Conservation (phyloP, 2,113 vertebrate species). For the Oncorhynchus keta region DNA sequence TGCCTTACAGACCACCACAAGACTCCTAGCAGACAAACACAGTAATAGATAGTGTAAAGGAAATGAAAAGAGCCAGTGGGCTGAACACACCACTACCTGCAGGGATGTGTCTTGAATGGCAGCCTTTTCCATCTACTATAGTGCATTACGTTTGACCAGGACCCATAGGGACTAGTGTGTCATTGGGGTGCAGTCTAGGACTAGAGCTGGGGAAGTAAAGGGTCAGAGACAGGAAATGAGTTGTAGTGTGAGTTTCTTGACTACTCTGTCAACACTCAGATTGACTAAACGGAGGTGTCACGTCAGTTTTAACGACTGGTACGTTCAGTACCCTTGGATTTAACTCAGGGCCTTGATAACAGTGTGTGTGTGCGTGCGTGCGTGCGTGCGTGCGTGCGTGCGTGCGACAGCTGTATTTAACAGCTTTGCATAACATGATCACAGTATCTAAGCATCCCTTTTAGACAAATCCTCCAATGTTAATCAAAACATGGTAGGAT, state of each 20-base stretch:
- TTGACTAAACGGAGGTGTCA: too few species aligned
- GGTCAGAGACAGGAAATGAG: background rate
- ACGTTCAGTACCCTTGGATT: background rate
- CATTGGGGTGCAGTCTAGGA: too few species aligned
- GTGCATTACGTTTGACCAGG: too few species aligned
- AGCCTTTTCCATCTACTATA: too few species aligned
- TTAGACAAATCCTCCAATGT: background rate
- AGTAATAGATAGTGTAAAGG: conserved; percentile 19
- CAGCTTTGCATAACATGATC: background rate
- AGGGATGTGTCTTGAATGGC: too few species aligned
- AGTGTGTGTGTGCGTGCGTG: too few species aligned
- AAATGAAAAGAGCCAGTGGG: background rate
- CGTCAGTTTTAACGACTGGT: background rate
- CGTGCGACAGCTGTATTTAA: background rate
- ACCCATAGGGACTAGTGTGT: too few species aligned
- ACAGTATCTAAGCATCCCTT: background rate
- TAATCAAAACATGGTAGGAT: background rate
- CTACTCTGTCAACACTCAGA: background rate
- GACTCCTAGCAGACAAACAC: conserved; percentile 4
- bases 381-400: background rate
- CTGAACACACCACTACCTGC: too few species aligned
- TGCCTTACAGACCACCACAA: background rate
- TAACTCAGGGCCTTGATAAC: background rate
- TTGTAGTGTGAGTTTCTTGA: background rate
- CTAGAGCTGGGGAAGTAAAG: background rate